Evolutionary conservation across 2,888 invertebrate species (phyloP).

Genomic region (Brachypalpus laphriformis): DNA sequence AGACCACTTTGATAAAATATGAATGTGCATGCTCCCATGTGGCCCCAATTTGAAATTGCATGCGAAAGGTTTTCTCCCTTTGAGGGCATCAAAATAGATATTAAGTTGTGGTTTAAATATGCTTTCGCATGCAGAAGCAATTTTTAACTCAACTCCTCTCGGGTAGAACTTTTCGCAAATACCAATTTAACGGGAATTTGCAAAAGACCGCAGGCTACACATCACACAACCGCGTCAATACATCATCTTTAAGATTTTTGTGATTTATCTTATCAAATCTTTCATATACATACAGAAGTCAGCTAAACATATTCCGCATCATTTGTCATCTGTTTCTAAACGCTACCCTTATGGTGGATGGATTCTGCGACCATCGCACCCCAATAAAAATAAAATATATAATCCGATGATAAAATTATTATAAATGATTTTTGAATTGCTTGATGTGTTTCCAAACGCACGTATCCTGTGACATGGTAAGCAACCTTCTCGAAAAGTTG

Average conservation of each 20-base stretch:
- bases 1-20: slow-evolving; percentile 44
- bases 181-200: slow-evolving; percentile 68
- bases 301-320: slow-evolving; percentile 43
- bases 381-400: slow-evolving; percentile 30
- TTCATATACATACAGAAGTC: slow-evolving; percentile 20
- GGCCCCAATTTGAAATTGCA: slow-evolving; percentile 37
- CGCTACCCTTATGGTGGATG: neutral
- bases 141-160: slow-evolving; percentile 1
- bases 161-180: neutral
- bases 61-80: neutral
- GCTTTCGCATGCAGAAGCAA: neutral
- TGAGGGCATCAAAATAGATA: neutral
- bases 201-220: slow-evolving; percentile 31
- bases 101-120: neutral
- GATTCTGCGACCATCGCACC: neutral
- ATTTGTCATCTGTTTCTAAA: slow-evolving; percentile 65
- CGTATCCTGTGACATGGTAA: slow-evolving; percentile 32
- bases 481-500: slow-evolving; percentile 3
- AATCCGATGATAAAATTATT: slow-evolving; percentile 72
- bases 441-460: slow-evolving; percentile 61
- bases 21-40: slow-evolving; percentile 35
- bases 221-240: slow-evolving; percentile 57
- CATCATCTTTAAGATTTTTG: slow-evolving; percentile 39
- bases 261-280: slow-evolving; percentile 60
- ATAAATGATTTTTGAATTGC: slow-evolving; percentile 74